Evolutionary conservation across 2,113 vertebrate species (phyloP), one percentile per base, ranked within the genome.

Genomic region (Cathartes aura): DNA sequence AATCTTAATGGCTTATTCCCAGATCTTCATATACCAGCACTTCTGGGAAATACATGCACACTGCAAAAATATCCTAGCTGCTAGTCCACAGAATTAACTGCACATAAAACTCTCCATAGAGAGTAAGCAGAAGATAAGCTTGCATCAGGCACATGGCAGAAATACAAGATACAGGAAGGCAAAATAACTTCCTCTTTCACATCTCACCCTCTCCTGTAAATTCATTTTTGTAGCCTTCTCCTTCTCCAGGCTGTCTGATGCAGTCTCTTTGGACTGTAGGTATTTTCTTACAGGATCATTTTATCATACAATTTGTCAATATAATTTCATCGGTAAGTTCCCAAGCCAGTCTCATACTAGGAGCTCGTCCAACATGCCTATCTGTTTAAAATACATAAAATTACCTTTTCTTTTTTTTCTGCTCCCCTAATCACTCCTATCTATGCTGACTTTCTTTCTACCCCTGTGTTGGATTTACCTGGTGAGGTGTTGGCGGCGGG

Each of bases 1-100:
- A 95, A 94, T 94, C 90, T 96, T 96, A 89, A 96, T 79, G 60
- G 82, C 90, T 96, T 93, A 85, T 93, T 97, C 93, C 87, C 89
- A 95, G 89, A 93, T 97, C 83, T 95, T 96, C 79, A 53, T 74
- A 67, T 78, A 84, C 66, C 59, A 88, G 89, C 80, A 86, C 86
- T 97, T 94, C 85, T 94, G 94, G 92, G 96, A 97, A 96, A 96
- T 73, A 70, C 70, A 89, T 15, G 32, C 71, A 91, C 42, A 24
- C 62, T 82, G 66, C 82, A 95, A 75, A 95, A 96, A 81, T 52
- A 88, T 58, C 52, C 68, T 79, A 56, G 71, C 82, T 56, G 72
- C 87, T 71, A 62, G 67, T 60, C 55, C 58, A 36, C 50, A 78
- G 91, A 96, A 88, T 90, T 84, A 93, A 94, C 87, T 91, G 89